Conservation (phyloP, 2,888 invertebrate species). For the Neria commutata region DNA sequence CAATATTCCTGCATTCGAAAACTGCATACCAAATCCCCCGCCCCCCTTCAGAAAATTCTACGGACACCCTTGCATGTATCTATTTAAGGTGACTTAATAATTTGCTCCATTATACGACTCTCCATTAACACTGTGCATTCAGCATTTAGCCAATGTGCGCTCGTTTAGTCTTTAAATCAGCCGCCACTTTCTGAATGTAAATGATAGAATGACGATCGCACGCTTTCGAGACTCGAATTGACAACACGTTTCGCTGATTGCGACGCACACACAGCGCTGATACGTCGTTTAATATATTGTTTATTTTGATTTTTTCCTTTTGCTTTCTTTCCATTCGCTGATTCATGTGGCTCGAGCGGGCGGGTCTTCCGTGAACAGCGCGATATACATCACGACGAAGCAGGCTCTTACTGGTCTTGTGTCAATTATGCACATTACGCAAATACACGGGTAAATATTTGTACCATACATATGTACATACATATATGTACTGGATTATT, state of each 20-base stretch:
- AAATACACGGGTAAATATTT: too few species aligned
- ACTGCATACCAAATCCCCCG: too few species aligned
- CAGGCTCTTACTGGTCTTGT: neutral
- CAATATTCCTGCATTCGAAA: too few species aligned
- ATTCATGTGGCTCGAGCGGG: constrained; percentile 37
- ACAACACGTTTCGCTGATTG: constrained; percentile 19
- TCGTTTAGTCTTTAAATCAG: too few species aligned
- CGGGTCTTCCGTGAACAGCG: constrained; percentile 38
- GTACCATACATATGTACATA: too few species aligned
- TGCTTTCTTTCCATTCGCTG: constrained; percentile 39
- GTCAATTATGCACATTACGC: constrained; percentile 13
- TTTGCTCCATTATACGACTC: neutral
- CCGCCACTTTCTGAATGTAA: constrained; percentile 2
- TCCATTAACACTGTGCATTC: too few species aligned
- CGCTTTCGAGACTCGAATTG: constrained; percentile 24
- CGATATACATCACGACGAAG: constrained; percentile 13
- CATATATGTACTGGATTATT: too few species aligned
- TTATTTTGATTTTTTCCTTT: constrained; percentile 27
- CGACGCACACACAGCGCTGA: constrained; percentile 1
- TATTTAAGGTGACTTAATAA: too few species aligned
- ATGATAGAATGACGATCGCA: constrained; percentile 16
- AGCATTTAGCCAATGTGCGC: too few species aligned
- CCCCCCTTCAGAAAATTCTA: too few species aligned
- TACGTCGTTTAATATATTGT: constrained; percentile 5
- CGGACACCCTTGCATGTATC: too few species aligned